A percentile compares a stretch with the other conserved stretches of the same genome.
Conservation (phyloP, 2,888 invertebrate genomes). For the Clepsis dumicolana region DNA sequence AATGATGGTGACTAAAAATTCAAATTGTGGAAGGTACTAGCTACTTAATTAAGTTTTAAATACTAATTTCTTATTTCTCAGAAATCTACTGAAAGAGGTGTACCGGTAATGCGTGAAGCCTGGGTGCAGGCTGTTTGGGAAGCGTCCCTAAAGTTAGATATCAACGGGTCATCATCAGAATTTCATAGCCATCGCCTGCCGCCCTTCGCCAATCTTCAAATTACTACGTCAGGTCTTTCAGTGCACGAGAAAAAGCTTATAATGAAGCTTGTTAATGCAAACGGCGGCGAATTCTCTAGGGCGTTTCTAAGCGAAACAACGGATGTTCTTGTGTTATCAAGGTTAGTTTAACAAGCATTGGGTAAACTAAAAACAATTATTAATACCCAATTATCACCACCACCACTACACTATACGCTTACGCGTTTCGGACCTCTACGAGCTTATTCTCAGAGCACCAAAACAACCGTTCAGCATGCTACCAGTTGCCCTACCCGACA, state of each 20-base stretch:
- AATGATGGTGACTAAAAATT: neutral
- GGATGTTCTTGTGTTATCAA: constrained; percentile 84
- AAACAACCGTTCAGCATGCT: too few species aligned
- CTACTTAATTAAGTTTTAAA: too few species aligned
- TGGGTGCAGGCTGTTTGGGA: constrained; percentile 95
- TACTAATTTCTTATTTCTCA: constrained; percentile 71
- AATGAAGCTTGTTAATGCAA: constrained; percentile 88
- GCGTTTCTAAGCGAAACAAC: constrained; percentile 83
- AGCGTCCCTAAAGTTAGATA: constrained; percentile 86
- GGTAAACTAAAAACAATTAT: too few species aligned
- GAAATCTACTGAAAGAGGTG: constrained; percentile 89
- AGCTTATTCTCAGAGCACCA: too few species aligned
- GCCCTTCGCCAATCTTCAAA: constrained; percentile 91
- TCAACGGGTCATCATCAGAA: constrained; percentile 87
- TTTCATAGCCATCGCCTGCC: constrained; percentile 88
- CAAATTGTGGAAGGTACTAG: neutral
- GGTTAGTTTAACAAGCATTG: constrained; percentile 83
- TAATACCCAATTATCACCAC: too few species aligned
- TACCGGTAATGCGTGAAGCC: constrained; percentile 90
- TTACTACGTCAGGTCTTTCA: constrained; percentile 92
- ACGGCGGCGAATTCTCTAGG: constrained; percentile 89
- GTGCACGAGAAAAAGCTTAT: constrained; percentile 88
- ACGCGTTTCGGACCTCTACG: too few species aligned
- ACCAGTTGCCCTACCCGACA: too few species aligned
- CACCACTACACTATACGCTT: too few species aligned